Evolutionary conservation across 2,797 vertebrate species (phyloP).

Genomic region (Malacoraja senta): DNA sequence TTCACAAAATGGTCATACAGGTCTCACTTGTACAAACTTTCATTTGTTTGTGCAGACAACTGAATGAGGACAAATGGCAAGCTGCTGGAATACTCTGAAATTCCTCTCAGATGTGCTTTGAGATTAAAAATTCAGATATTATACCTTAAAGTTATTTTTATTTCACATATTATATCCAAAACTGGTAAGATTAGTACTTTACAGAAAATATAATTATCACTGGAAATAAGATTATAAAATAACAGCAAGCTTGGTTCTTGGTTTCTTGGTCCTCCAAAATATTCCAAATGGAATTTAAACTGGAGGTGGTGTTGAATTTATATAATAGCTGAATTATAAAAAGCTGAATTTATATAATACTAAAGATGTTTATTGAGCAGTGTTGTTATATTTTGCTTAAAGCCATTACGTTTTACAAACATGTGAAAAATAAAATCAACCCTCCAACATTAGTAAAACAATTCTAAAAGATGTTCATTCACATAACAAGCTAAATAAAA

Average conservation of each 20-base stretch:
- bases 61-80: not conserved
- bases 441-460: not conserved
- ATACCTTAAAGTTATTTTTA: not conserved
- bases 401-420: not conserved
- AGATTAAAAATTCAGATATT: not conserved
- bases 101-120: not conserved
- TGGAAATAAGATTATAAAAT: not conserved
- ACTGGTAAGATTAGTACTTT: not conserved
- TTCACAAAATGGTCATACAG: not conserved
- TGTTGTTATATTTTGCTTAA: not conserved
- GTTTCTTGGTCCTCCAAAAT: too few relatives aligned
- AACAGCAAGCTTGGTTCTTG: too few relatives aligned
- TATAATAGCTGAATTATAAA: too few relatives aligned
- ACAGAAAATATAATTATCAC: not conserved
- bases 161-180: not conserved
- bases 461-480: not conserved
- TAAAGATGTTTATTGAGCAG: conserved; percentile 24
- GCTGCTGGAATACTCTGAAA: not conserved
- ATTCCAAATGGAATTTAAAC: too few relatives aligned
- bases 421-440: conserved; percentile 25
- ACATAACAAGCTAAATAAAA: not conserved
- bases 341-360: not conserved
- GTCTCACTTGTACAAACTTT: not conserved
- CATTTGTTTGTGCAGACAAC: not conserved
- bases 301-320: too few relatives aligned